These are phyloP conservation scores for Oceanodroma leucorhoa DNA, from an alignment of 2,797 vertebrate species.

Conservation along the genomic window DNA sequence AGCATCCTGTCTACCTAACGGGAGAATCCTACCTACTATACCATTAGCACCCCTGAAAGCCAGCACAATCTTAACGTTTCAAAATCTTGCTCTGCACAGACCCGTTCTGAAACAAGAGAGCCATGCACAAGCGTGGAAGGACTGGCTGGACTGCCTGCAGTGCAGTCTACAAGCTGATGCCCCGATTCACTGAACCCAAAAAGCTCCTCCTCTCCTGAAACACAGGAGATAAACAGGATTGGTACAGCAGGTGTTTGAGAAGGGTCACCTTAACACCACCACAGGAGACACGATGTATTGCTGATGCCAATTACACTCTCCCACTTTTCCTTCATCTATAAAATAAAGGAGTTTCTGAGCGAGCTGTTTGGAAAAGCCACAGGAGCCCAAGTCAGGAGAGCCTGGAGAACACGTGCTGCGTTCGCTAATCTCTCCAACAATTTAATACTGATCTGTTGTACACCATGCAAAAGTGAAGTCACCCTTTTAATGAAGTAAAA, in stretches of 20 bases:
- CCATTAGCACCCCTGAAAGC: not conserved
- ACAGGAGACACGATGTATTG: not conserved
- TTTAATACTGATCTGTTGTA: not conserved
- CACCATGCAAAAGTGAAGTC: not conserved
- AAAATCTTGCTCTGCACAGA: not conserved
- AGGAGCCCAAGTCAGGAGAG: not conserved
- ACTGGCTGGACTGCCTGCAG: not conserved
- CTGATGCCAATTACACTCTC: not conserved
- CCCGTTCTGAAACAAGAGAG: not conserved
- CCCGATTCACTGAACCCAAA: not conserved
- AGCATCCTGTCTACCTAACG: not conserved
- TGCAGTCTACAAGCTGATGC: not conserved
- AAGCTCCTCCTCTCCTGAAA: not conserved
- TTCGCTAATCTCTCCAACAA: not conserved
- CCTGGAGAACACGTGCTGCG: not conserved
- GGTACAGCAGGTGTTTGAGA: not conserved
- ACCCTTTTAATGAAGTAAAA: not conserved
- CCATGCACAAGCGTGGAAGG: not conserved
- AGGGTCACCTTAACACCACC: constrained; percentile 18
- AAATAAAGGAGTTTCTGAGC: not conserved
- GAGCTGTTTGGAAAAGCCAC: not conserved
- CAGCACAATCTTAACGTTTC: not conserved
- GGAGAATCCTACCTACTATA: not conserved
- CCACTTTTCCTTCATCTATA: not conserved
- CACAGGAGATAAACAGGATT: not conserved